These are phyloP conservation scores for Atrichornis clamosus DNA, from an alignment of 2,113 vertebrate species.

Conservation along the genomic window DNA sequence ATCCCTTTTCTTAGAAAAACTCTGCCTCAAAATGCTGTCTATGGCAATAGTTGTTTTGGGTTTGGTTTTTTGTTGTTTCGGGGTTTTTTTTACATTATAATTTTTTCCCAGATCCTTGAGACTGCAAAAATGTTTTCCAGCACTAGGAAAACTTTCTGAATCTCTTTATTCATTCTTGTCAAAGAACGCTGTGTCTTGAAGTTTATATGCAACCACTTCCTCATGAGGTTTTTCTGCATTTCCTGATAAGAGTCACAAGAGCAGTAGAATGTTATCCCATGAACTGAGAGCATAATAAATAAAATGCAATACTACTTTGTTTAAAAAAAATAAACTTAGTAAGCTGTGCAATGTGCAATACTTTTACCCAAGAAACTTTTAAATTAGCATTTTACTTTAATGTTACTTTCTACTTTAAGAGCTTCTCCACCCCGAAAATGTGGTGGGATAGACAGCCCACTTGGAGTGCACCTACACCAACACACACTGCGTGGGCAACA, in stretches of 20 bases:
- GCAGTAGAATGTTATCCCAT: neutral
- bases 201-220: neutral
- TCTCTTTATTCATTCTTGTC: neutral
- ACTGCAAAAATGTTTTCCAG: neutral
- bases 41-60: too few relatives aligned
- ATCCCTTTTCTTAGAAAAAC: neutral
- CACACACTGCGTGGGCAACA: neutral
- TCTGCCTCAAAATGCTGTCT: neutral
- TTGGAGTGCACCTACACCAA: neutral
- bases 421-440: neutral
- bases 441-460: neutral
- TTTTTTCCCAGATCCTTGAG: neutral
- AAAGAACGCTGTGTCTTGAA: neutral
- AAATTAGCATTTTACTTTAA: neutral
- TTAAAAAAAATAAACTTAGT: neutral
- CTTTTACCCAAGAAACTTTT: neutral
- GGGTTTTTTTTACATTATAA: neutral
- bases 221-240: neutral
- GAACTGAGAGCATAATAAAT: neutral
- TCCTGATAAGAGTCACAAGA: neutral
- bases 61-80: too few relatives aligned
- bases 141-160: neutral
- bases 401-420: neutral
- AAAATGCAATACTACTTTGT: neutral
- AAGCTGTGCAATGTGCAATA: neutral